These are phyloP conservation scores for Apodemia hepburni DNA, from an alignment of 2,888 invertebrate genomes.

Conservation along the genomic window DNA sequence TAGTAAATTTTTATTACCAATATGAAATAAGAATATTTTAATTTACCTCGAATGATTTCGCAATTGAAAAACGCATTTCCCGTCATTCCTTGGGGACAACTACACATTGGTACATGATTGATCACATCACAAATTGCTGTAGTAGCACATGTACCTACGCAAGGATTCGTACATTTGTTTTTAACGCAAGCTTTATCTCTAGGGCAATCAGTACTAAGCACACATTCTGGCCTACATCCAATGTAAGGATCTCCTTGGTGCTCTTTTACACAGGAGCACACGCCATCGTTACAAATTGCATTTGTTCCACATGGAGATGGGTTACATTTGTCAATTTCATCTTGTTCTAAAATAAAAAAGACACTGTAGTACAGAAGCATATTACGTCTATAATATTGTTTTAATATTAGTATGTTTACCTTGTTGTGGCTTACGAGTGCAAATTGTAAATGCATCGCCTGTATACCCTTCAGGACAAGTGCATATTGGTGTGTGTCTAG, in stretches of 20 bases:
- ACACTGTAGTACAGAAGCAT: not conserved
- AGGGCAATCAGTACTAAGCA: slow-evolving; percentile 83
- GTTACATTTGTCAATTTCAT: slow-evolving; percentile 69
- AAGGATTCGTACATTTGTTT: slow-evolving; percentile 86
- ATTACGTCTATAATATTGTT: not conserved
- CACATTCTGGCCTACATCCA: slow-evolving; percentile 86
- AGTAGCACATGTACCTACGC: slow-evolving; percentile 84
- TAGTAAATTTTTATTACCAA: not conserved
- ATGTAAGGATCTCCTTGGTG: slow-evolving; percentile 84
- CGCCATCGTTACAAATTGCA: slow-evolving; percentile 77
- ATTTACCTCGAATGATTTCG: slow-evolving; percentile 67
- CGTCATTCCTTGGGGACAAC: slow-evolving; percentile 83
- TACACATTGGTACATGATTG: slow-evolving; percentile 86
- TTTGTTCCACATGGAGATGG: slow-evolving; percentile 85
- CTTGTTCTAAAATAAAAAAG: slow-evolving; percentile 43
- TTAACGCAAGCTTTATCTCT: slow-evolving; percentile 82
- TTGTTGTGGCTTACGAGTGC: slow-evolving; percentile 60
- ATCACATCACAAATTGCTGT: slow-evolving; percentile 86
- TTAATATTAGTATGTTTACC: slow-evolving; percentile 42
- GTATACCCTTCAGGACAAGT: slow-evolving; percentile 84
- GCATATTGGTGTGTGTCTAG: slow-evolving; percentile 87
- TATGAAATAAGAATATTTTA: slow-evolving; percentile 4
- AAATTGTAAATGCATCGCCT: slow-evolving; percentile 83
- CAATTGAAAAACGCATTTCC: slow-evolving; percentile 86
- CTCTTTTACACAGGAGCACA: slow-evolving; percentile 81